Percentiles rank a stretch among this genome's conserved stretches.
phyloP scores from a whole-genome alignment of 2,888 invertebrate species.

The Dicycla oo region DNA sequence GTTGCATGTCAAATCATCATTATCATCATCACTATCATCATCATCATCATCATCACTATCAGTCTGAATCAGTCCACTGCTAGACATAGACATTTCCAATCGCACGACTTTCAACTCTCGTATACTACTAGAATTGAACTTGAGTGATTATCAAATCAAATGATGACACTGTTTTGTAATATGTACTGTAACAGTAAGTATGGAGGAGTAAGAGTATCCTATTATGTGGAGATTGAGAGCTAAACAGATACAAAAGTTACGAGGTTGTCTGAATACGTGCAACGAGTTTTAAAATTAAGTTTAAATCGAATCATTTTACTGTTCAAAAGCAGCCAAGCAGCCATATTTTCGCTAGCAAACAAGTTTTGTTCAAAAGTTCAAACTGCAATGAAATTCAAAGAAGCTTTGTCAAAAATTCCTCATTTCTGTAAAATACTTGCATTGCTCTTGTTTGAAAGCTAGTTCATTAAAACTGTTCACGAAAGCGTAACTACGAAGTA shows the following conservation, averaged over 20 bases:
- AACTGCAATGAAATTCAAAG: slow-evolving; percentile 24
- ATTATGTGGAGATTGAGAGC: background rate
- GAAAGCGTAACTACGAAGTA: background rate
- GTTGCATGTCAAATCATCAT: no score
- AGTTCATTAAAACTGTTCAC: slow-evolving; percentile 39
- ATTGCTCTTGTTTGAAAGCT: slow-evolving; percentile 14
- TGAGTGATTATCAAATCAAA: background rate
- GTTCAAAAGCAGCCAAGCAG: background rate
- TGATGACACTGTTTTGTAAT: background rate
- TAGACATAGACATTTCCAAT: background rate
- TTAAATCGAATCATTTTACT: background rate
- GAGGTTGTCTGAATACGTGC: background rate
- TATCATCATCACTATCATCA: no score
- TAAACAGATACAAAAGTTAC: background rate
- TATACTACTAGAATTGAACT: background rate
- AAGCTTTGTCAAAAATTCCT: slow-evolving; percentile 10
- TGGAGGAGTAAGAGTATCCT: background rate
- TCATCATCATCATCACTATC: background rate
- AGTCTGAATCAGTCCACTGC: background rate
- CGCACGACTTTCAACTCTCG: background rate
- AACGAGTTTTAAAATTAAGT: background rate
- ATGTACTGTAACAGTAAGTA: no score
- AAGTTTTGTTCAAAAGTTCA: slow-evolving; percentile 1
- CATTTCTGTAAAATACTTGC: slow-evolving; percentile 6
- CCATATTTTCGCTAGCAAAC: background rate